Conservation (phyloP, 2,888 invertebrate genomes). For the Ochropleura plecta region DNA sequence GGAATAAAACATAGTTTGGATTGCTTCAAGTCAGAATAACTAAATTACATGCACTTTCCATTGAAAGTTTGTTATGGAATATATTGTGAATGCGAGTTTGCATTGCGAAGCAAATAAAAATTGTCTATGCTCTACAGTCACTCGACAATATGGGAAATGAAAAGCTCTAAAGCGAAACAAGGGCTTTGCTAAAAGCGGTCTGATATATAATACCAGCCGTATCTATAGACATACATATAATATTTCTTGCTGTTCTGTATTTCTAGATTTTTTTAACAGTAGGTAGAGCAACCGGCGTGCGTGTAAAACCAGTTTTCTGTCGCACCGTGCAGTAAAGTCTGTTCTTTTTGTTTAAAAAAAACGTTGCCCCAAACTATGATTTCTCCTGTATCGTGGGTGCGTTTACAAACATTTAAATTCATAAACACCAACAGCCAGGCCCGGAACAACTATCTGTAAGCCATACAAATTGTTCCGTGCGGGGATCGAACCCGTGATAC, state of each 20-base stretch:
- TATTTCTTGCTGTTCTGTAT: background rate
- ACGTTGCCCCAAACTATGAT: too few species aligned
- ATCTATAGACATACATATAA: background rate
- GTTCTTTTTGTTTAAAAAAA: too few species aligned
- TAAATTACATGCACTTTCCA: slow-evolving; percentile 63
- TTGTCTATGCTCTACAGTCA: slow-evolving; percentile 33
- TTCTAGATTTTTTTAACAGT: background rate
- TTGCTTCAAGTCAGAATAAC: background rate
- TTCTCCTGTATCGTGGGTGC: too few species aligned
- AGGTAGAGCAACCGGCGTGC: too few species aligned
- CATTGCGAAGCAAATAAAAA: slow-evolving; percentile 54
- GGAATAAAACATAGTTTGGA: background rate
- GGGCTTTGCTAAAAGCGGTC: slow-evolving; percentile 21
- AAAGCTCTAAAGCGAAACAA: slow-evolving; percentile 22
- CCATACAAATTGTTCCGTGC: too few species aligned
- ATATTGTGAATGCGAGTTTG: slow-evolving; percentile 45
- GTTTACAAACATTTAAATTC: too few species aligned
- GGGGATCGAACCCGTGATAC: too few species aligned
- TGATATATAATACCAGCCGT: background rate
- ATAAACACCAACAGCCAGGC: too few species aligned
- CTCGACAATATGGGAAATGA: slow-evolving; percentile 47
- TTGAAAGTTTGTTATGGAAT: slow-evolving; percentile 56
- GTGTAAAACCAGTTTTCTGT: too few species aligned
- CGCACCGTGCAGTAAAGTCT: too few species aligned
- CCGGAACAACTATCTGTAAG: too few species aligned